phyloP scores from a whole-genome alignment of 2,888 invertebrate species.

The Orthosia gothica region DNA sequence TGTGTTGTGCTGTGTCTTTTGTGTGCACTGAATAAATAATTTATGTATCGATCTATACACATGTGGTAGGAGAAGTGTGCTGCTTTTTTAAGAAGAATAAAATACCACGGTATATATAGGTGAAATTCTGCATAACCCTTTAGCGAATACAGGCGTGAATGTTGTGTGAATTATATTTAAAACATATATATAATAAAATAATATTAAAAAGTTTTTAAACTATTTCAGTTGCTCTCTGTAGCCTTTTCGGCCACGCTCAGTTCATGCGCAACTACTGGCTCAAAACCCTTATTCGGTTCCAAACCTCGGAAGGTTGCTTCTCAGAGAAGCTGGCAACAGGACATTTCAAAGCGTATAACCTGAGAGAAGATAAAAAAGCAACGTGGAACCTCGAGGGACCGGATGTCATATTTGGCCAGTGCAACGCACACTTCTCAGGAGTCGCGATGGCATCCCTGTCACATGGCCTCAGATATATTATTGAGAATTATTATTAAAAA shows the following conservation, averaged over 20 bases:
- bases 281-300: conserved; percentile 62
- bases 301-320: conserved; percentile 77
- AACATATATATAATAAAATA: no score
- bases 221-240: conserved; percentile 76
- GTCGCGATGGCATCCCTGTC: conserved; percentile 69
- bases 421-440: conserved; percentile 72
- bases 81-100: no score
- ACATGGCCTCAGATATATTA: conserved; percentile 72
- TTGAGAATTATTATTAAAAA: conserved; percentile 53
- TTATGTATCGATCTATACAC: no score
- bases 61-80: no score
- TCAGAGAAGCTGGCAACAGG: not conserved
- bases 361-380: not conserved
- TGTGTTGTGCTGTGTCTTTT: no score
- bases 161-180: no score
- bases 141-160: no score
- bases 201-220: not conserved
- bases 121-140: no score
- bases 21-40: no score
- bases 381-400: not conserved
- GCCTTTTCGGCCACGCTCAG: conserved; percentile 73
- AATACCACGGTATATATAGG: no score
- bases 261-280: conserved; percentile 76
- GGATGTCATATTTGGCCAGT: conserved; percentile 56
- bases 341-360: not conserved